A percentile compares a stretch with the other conserved stretches of the same genome.
phyloP scores from a whole-genome alignment of 2,888 invertebrate species.

The Acanthopleura granulata region DNA sequence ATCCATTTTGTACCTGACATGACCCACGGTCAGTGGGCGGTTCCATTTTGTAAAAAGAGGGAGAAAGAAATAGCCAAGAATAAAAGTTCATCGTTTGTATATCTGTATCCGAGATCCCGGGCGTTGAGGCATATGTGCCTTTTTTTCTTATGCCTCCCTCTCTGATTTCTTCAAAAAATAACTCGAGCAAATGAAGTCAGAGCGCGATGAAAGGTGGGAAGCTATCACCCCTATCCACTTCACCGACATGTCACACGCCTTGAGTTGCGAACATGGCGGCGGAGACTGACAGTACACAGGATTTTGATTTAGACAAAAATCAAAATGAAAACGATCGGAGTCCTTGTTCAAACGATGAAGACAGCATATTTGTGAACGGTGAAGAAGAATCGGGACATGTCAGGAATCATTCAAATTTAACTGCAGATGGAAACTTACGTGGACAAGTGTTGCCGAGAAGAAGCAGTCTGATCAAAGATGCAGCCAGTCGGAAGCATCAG shows the following conservation, averaged over 20 bases:
- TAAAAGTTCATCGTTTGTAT: too few species aligned
- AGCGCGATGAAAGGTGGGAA: too few species aligned
- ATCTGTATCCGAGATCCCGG: too few species aligned
- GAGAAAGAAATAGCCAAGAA: too few species aligned
- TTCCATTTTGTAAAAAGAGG: too few species aligned
- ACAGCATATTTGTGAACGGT: slow-evolving; percentile 50
- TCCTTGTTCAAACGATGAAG: slow-evolving; percentile 6
- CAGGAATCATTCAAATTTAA: slow-evolving; percentile 13
- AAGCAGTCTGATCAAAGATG: slow-evolving; percentile 67
- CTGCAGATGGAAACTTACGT: neutral
- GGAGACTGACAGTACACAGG: slow-evolving; percentile 10
- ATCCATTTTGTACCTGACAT: too few species aligned
- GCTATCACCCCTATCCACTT: neutral
- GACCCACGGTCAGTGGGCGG: too few species aligned
- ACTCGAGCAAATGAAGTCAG: too few species aligned
- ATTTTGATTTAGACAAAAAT: slow-evolving; percentile 7
- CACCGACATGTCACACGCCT: neutral
- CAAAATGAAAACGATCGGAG: slow-evolving; percentile 12
- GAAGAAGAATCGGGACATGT: slow-evolving; percentile 44
- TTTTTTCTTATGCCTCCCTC: too few species aligned
- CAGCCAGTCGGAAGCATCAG: slow-evolving; percentile 55
- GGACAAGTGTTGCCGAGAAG: slow-evolving; percentile 54
- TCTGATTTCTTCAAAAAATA: too few species aligned
- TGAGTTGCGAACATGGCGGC: slow-evolving; percentile 18
- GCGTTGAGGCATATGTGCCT: too few species aligned